Percentiles rank a stretch among this genome's conserved stretches.
These are phyloP conservation scores for Dyspetes luteomarginatus DNA, from an alignment of 2,888 invertebrate genomes.

Conservation along the genomic window DNA sequence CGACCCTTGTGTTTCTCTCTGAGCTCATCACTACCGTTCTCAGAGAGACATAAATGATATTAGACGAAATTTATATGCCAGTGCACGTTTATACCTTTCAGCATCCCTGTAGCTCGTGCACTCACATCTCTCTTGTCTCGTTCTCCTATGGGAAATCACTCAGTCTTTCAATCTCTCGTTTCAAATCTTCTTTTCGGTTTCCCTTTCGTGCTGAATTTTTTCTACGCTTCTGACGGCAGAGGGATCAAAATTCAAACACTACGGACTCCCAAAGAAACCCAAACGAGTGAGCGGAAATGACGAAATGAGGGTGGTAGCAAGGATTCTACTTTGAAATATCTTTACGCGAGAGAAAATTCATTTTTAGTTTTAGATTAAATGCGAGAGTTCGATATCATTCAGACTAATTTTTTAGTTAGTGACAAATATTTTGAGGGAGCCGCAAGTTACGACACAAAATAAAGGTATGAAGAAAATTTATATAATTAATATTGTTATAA, in stretches of 20 bases:
- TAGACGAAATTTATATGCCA: constrained; percentile 55
- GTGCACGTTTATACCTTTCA: constrained; percentile 53
- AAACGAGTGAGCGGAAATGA: no score
- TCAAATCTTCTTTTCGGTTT: constrained; percentile 10
- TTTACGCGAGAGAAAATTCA: constrained; percentile 26
- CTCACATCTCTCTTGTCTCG: constrained; percentile 3
- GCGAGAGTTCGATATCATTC: no score
- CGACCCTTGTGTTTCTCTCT: constrained; percentile 9
- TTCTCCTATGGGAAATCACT: constrained; percentile 1
- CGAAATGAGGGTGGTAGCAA: neutral
- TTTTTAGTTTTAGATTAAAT: neutral
- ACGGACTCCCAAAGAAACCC: constrained; percentile 39
- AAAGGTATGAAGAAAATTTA: no score
- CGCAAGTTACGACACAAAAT: no score
- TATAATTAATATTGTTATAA: no score
- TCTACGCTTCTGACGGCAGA: neutral
- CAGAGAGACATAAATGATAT: constrained; percentile 58
- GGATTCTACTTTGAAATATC: constrained; percentile 64
- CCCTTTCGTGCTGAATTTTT: constrained; percentile 14
- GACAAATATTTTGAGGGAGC: no score
- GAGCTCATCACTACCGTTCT: constrained; percentile 23
- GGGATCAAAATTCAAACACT: constrained; percentile 68
- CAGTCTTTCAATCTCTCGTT: constrained; percentile 8
- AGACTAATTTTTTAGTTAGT: no score
- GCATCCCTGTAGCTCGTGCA: constrained; percentile 14